Conservation (phyloP, 1,140 invertebrate species). For the Neelides sp. region DNA sequence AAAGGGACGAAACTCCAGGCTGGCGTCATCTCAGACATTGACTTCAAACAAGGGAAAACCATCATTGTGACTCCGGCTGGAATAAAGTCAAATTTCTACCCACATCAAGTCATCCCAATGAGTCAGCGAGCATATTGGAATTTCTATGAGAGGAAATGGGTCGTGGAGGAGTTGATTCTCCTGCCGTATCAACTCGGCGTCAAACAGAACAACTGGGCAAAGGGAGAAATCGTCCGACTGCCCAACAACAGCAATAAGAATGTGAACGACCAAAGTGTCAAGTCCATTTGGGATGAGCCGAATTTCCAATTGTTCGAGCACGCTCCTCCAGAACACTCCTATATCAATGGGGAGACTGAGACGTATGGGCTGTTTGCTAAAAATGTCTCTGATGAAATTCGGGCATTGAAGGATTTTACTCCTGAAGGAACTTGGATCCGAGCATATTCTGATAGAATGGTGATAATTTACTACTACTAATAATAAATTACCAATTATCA, state of each 20-base stretch:
- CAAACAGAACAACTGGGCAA: slow-evolving; percentile 6
- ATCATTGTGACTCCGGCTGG: slow-evolving; percentile 1
- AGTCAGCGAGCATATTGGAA: slow-evolving; percentile 21
- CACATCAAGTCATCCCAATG: slow-evolving; percentile 18
- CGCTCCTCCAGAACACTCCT: slow-evolving; percentile 9
- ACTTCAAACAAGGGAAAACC: slow-evolving; percentile 18
- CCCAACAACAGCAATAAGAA: slow-evolving; percentile 1
- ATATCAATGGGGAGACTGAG: slow-evolving; percentile 1
- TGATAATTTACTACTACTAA: slow-evolving; percentile 29
- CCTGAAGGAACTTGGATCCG: slow-evolving; percentile 74
- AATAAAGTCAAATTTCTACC: too few relatives aligned
- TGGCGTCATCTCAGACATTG: slow-evolving; percentile 19
- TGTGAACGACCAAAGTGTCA: background rate
- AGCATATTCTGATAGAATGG: slow-evolving; percentile 76
- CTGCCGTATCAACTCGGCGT: slow-evolving; percentile 18
- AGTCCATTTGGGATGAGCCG: slow-evolving; percentile 14
- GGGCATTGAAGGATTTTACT: too few relatives aligned
- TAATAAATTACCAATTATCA: too few relatives aligned
- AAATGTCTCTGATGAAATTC: slow-evolving; percentile 37
- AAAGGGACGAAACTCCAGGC: slow-evolving; percentile 7
- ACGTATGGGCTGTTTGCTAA: too few relatives aligned
- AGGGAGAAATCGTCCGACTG: background rate
- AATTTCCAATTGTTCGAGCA: slow-evolving; percentile 11
- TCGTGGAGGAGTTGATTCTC: slow-evolving; percentile 13
- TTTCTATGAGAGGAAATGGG: slow-evolving; percentile 23